Base-by-base conservation (phyloP, 2,113 vertebrate genomes). In the Sakesphorus luctuosus region DNA sequence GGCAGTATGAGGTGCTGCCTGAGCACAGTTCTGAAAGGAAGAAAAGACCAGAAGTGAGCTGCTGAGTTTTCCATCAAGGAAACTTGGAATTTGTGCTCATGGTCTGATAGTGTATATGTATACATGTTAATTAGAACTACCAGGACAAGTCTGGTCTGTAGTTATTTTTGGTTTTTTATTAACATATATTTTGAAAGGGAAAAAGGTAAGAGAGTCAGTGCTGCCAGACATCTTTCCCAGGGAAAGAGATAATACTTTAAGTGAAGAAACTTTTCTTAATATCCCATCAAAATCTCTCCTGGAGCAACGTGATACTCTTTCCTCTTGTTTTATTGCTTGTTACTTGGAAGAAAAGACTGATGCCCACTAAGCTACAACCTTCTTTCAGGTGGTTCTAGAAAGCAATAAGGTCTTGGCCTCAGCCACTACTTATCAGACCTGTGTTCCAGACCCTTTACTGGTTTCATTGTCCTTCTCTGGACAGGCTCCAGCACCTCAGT, bases 341-440 rank as follows among this genome's bases (percentile, higher is more conserved):
- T n/a, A n/a, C 20, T 10, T 25, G 36, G 6, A 40, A 69, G 12
- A 84, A 62, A 20, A 69, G 17, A 40, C 24, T 2, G 3, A 18
- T 17, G 21, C 13, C 2, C 38, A 16, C 6, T 31, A 49, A 4
- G 4, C 21, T 85, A 43, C n/a, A 43, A 0, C 4, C 20, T 69
- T 8, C 26, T 61, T 47, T 43, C 19, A 65, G 4, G 13, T 5
- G 35, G 20, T 5, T 44, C 5, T 31, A 55, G 15, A 36, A 21
- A 61, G 8, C 0, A 0, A 28, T 49, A n/a, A 73, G 8, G 8
- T 56, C 16, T 79, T 82, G 43, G 43, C 43, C 26, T 52, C 52
- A 62, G 29, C 36, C 2, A 6, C 36, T 66, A 5, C 28, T 65
- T 50, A n/a, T 26, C 47, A 31, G 10, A 19, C 17, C 18, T 50